Evolutionary conservation across 2,797 vertebrate species (phyloP), one percentile per base, ranked within the genome.

Genomic region (Xerus rutilus): DNA sequence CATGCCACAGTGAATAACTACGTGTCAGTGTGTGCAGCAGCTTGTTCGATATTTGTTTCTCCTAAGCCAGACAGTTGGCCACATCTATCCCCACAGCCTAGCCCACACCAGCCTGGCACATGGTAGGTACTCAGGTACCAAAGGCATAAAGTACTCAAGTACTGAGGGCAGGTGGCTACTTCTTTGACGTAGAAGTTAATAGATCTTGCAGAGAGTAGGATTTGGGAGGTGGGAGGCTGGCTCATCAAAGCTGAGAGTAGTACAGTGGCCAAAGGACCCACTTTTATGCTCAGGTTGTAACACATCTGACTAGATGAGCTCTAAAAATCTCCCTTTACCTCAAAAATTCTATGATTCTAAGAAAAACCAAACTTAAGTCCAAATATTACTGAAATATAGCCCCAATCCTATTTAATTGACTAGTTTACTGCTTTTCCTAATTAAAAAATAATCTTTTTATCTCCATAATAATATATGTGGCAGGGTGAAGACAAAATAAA

Each of bases 351-450:
- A 25, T 35, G 52, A 96, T 49, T 93, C 78, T 64, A 91, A 83
- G 85, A 52, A 92, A 96, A 95, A 89, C 25, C 83, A 85, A 89
- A 86, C 70, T 2, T 15, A 74, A 69, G 13, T 62, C 43, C 20
- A 88, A 65, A 78, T 23, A 62, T 89, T 49, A 86, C 25, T 89
- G 92, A 84, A 25, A 83, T 92, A 47, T 2, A 2, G 65, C 59
- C 95, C 92, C 0, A 64, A 47, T 93, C 69, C 39, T 64, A 70
- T 86, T 32, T 91, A 78, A 96, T 15, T 43, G 54, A 86, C 54
- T 73, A 54, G 8, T 65, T 65, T 88, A n/a, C 86, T 52, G 57
- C 95, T 69, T 20, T 90, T 96, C 57, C 47, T 89, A 79, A 87
- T 20, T 78, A 39, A 92, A 96, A 93, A 96, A 59, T 32, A 5